These are phyloP conservation scores for Alentia gelatinosa DNA, from an alignment of 2,888 invertebrate species.

Conservation along the genomic window DNA sequence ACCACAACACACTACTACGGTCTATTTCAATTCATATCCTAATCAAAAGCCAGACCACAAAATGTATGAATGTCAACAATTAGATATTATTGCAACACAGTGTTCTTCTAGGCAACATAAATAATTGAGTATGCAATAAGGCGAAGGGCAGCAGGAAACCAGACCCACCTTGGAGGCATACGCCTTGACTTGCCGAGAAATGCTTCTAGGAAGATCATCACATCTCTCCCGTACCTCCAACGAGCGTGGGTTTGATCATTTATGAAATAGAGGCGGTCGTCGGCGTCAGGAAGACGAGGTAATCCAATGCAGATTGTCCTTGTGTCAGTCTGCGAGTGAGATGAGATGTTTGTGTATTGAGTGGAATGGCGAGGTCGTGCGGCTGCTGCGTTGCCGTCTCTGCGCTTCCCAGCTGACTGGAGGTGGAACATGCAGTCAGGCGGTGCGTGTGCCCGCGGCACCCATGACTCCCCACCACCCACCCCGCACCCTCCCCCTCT, in stretches of 20 bases:
- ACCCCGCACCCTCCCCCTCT: background rate
- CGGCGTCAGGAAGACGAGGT: background rate
- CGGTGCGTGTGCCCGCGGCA: background rate
- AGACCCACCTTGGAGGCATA: slow-evolving; percentile 15
- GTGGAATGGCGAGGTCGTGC: background rate
- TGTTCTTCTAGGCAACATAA: background rate
- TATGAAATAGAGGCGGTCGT: background rate
- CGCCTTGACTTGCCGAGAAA: background rate
- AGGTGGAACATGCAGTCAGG: background rate
- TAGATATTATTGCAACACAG: too few species aligned
- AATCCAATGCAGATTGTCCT: background rate
- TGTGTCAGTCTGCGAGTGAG: background rate
- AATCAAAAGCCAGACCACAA: too few species aligned
- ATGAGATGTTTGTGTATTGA: background rate
- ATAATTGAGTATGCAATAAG: slow-evolving; percentile 1
- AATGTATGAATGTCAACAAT: too few species aligned
- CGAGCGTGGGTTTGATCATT: background rate
- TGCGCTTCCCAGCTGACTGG: background rate
- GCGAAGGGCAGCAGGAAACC: background rate
- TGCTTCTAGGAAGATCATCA: slow-evolving; percentile 15
- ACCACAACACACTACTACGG: background rate
- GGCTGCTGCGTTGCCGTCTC: background rate
- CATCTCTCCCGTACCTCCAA: background rate
- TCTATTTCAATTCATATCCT: too few species aligned
- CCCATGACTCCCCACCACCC: background rate